These are phyloP conservation scores for Sitobion miscanthi DNA, from an alignment of 1,140 invertebrate genomes.

Conservation along the genomic window DNA sequence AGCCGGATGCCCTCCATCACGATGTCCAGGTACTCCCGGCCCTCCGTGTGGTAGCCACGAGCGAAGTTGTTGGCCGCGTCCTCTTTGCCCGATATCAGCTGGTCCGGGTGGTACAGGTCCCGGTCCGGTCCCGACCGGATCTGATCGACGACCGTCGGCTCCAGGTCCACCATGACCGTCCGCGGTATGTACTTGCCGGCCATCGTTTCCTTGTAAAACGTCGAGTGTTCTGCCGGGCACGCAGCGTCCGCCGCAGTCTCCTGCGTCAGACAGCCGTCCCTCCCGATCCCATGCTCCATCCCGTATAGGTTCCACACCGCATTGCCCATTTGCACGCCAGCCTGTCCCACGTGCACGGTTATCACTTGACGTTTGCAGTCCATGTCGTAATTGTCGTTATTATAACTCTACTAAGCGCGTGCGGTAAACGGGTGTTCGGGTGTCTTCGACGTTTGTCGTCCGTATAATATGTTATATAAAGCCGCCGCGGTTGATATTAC, in stretches of 20 bases:
- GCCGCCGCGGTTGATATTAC: no score
- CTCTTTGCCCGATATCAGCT: constrained; percentile 82
- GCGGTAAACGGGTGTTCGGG: not conserved
- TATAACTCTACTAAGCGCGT: not conserved
- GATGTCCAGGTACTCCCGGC: constrained; percentile 63
- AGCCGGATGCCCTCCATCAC: constrained; percentile 37
- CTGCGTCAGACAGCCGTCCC: constrained; percentile 66
- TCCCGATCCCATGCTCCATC: constrained; percentile 80
- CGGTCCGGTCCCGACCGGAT: constrained; percentile 77
- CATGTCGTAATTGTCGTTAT: not conserved
- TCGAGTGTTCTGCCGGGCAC: constrained; percentile 60
- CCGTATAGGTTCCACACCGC: constrained; percentile 84
- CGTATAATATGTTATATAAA: not conserved
- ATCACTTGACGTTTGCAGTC: constrained; percentile 57
- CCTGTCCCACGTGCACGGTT: constrained; percentile 66
- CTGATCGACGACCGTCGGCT: constrained; percentile 77
- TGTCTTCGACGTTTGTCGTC: not conserved
- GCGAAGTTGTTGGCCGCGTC: constrained; percentile 90
- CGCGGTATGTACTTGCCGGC: constrained; percentile 76
- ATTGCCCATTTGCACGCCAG: constrained; percentile 86
- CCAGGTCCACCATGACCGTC: constrained; percentile 83
- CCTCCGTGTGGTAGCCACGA: constrained; percentile 71
- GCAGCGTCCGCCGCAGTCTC: not conserved
- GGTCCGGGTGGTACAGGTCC: constrained; percentile 78
- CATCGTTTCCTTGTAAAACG: constrained; percentile 74